Evolutionary conservation across 2,797 vertebrate genomes (phyloP), one percentile per base, ranked within the genome.

Genomic region (Malurus splendens): DNA sequence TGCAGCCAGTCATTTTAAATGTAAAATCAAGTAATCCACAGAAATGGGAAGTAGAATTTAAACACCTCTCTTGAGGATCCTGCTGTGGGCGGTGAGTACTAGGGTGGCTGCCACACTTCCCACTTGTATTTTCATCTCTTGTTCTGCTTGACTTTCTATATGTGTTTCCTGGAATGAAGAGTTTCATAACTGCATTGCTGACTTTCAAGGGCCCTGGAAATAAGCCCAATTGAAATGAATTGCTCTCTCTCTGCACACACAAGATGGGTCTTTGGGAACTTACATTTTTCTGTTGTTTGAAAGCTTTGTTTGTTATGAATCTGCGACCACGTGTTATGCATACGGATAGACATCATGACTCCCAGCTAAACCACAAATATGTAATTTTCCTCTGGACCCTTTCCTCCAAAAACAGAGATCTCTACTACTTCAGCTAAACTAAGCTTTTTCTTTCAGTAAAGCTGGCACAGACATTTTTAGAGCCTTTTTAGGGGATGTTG

Each of bases 381-480:
- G 93, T 87, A 93, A 90, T 95, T 94, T 95, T 93, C 91, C 82
- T 93, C 93, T 95, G 91, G 82, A 92, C 83, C 65, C 86, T 91
- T 92, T 91, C 90, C 93, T 93, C 65, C 61, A 87, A 93, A 93
- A 94, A 93, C 90, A 93, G 15, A 87, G 60, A 83, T 82, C 84
- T 93, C 74, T 70, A 51, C 47, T 85, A 42, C 57, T 94, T 76
- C 45, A 90, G 87, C 92, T 96, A 81, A 94, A 93, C 88, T 73
- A 57, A 72, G 77, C 28, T 64, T 70, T 74, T 88, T 79, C 42
- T 87, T 78, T 87, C 71, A 56, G 59, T 75, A 78, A 82, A 78
- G 28, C 51, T 48, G 75, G 74, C 44, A 10, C 39, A 83, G 87
- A 66, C 41, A 23, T 70, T 94, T 94, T 90, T 78, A 83, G 91